Evolutionary conservation across 2,113 vertebrate species (phyloP).

Genomic region (Polyodon spathula): DNA sequence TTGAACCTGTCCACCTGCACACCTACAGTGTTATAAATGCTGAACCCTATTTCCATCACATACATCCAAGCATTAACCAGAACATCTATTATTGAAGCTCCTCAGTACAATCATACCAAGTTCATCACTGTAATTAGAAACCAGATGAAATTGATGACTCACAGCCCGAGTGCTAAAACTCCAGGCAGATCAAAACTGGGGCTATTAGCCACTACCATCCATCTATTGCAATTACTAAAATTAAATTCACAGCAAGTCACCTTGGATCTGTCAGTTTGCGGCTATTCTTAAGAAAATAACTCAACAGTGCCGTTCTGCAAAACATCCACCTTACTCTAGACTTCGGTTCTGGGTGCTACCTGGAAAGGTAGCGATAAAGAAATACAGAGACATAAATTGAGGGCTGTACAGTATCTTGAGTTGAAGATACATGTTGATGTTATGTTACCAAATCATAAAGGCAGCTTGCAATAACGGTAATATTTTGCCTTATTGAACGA

Average conservation of each 20-base stretch:
- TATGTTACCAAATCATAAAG: too few species aligned
- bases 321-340: too few species aligned
- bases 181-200: background rate
- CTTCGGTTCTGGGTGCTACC: too few species aligned
- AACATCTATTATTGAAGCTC: background rate
- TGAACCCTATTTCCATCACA: background rate
- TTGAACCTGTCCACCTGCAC: background rate
- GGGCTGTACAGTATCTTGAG: too few species aligned
- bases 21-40: too few species aligned
- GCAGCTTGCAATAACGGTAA: too few species aligned
- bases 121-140: constrained; percentile 9
- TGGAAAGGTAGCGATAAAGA: too few species aligned
- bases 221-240: background rate
- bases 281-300: too few species aligned
- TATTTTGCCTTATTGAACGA: too few species aligned
- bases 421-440: too few species aligned
- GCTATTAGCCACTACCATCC: background rate
- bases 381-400: too few species aligned
- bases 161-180: background rate
- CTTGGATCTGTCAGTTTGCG: background rate
- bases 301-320: too few species aligned
- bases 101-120: constrained; percentile 11
- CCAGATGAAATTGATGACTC: constrained; percentile 13
- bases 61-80: background rate
- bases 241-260: background rate